Percentiles rank a stretch among this genome's conserved stretches.
phyloP scores from a whole-genome alignment of 2,797 vertebrate species.

The Aphelocoma californica region DNA sequence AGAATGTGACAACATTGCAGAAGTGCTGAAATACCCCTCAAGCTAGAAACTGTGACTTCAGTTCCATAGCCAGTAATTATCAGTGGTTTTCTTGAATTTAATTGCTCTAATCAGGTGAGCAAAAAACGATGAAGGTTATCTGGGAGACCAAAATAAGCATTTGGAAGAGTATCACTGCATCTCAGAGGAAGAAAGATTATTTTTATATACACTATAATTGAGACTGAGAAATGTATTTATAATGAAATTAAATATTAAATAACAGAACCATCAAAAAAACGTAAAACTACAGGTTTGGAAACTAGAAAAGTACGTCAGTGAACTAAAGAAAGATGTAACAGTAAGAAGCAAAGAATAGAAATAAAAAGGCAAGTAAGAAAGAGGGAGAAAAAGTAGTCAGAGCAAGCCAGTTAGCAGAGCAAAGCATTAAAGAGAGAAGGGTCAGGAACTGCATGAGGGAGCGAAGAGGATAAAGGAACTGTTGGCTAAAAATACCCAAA shows the following conservation, averaged over 20 bases:
- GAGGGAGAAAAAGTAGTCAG: not conserved
- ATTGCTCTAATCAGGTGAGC: not conserved
- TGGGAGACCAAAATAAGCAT: not conserved
- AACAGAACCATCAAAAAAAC: not conserved
- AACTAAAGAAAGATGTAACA: not conserved
- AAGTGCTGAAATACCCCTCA: not conserved
- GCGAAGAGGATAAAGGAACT: constrained; percentile 24
- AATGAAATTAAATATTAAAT: not conserved
- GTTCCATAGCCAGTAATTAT: not conserved
- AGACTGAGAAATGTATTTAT: not conserved
- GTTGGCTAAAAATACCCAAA: constrained; percentile 18
- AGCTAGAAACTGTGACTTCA: not conserved
- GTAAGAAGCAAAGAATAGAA: not conserved
- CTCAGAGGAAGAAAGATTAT: not conserved
- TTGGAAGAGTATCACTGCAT: not conserved
- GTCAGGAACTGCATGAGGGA: not conserved
- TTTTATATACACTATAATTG: not conserved
- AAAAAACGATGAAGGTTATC: not conserved
- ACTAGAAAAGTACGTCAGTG: not conserved
- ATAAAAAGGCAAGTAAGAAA: not conserved
- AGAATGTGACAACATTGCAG: not conserved
- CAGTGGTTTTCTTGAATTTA: not conserved
- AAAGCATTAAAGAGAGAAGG: not conserved
- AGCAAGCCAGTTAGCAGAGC: not conserved
- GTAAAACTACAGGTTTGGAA: not conserved